A percentile compares a stretch with the other conserved stretches of the same genome.
Evolutionary conservation across 2,113 vertebrate species (phyloP).

Genomic region (Caloenas nicobarica): DNA sequence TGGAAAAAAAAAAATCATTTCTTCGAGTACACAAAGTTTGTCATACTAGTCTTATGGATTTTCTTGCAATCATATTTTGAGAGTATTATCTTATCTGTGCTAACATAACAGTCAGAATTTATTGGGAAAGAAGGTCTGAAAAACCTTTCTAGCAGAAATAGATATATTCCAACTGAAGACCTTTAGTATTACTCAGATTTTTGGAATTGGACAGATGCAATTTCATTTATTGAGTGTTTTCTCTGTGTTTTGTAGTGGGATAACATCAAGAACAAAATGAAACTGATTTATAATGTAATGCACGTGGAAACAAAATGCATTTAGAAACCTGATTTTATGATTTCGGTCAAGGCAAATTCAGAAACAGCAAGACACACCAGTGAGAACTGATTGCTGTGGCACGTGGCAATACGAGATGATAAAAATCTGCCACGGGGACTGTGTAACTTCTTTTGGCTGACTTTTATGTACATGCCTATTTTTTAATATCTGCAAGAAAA

Average conservation of each 20-base stretch:
- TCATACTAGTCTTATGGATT: not conserved
- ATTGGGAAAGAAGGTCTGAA: not conserved
- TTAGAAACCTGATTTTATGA: not conserved
- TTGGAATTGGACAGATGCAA: not conserved
- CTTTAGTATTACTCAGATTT: not conserved
- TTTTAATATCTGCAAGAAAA: not conserved
- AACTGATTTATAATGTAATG: not conserved
- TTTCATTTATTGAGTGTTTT: slow-evolving; percentile 32
- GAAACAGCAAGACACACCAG: not conserved
- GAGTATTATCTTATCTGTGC: not conserved
- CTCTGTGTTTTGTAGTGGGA: not conserved
- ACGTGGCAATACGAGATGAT: not conserved
- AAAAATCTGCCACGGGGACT: not conserved
- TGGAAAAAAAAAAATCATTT: not conserved
- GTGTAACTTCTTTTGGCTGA: not conserved
- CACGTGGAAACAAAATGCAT: not conserved
- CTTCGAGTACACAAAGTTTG: not conserved
- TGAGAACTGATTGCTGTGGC: not conserved
- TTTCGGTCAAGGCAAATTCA: not conserved
- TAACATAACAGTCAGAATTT: slow-evolving; percentile 33
- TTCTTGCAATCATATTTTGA: not conserved
- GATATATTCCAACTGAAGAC: not conserved
- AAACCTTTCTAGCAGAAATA: slow-evolving; percentile 1
- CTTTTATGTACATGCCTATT: not conserved
- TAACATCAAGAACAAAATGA: not conserved